A percentile compares a stretch with the other conserved stretches of the same genome.
phyloP scores from a whole-genome alignment of 1,140 invertebrate genomes.

The Drosophila auraria region DNA sequence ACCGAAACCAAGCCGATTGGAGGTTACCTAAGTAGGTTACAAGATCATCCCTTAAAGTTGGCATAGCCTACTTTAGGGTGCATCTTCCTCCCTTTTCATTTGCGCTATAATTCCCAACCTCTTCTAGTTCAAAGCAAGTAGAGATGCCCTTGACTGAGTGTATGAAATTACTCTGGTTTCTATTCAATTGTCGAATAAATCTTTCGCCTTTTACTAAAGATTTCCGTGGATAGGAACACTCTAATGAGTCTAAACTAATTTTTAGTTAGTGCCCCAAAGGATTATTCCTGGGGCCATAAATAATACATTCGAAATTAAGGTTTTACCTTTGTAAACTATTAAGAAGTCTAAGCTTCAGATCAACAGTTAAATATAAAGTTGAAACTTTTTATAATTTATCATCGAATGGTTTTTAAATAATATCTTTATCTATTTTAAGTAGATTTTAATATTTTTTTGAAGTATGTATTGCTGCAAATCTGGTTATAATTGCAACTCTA shows the following conservation, averaged over 20 bases:
- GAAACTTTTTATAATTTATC: too few relatives aligned
- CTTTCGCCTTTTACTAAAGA: constrained; percentile 86
- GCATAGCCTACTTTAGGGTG: neutral
- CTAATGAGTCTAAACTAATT: constrained; percentile 66
- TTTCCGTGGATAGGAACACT: constrained; percentile 85
- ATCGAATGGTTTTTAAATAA: too few relatives aligned
- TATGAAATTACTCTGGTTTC: constrained; percentile 69
- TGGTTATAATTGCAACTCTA: too few relatives aligned
- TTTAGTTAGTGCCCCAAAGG: neutral
- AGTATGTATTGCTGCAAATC: too few relatives aligned
- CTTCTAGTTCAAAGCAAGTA: neutral
- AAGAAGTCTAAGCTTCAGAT: too few relatives aligned
- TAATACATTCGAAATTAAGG: neutral
- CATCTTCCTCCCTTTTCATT: neutral
- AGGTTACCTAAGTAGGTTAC: neutral
- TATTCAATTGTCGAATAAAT: constrained; percentile 85
- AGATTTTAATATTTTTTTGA: too few relatives aligned
- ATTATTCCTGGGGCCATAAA: neutral
- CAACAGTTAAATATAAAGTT: too few relatives aligned
- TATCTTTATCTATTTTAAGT: too few relatives aligned
- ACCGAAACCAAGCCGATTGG: neutral
- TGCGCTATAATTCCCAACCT: neutral
- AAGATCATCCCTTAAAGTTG: neutral
- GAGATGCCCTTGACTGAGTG: neutral
- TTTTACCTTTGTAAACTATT: neutral